phyloP scores from a whole-genome alignment of 1,140 invertebrate species.

The Spodoptera frugiperda region DNA sequence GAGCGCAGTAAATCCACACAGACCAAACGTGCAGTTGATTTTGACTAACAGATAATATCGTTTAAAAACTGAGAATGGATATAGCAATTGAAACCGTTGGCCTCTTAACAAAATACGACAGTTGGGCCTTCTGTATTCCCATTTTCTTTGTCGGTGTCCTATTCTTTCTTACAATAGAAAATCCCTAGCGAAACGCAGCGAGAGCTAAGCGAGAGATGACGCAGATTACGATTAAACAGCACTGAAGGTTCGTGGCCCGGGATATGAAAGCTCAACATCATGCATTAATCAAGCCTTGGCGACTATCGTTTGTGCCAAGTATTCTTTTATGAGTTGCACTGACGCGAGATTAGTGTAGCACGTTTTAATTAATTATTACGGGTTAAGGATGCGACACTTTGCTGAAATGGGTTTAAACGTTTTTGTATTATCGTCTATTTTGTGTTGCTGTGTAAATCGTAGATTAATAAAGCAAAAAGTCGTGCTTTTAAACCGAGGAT shows the following conservation, averaged over 20 bases:
- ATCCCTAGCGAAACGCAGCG: neutral
- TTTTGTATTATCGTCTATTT: slow-evolving; percentile 6
- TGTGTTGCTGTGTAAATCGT: neutral
- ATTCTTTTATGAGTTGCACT: slow-evolving; percentile 38
- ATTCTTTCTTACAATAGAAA: slow-evolving; percentile 13
- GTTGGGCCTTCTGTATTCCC: neutral
- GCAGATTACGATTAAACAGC: slow-evolving; percentile 10
- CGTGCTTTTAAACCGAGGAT: neutral
- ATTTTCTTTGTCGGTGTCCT: neutral
- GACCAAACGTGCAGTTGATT: neutral
- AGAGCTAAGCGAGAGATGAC: slow-evolving; percentile 24
- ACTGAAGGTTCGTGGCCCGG: slow-evolving; percentile 3
- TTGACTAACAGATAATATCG: no score
- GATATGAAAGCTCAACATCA: slow-evolving; percentile 31
- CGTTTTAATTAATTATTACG: slow-evolving; percentile 33
- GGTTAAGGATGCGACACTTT: slow-evolving; percentile 32
- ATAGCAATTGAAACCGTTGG: neutral
- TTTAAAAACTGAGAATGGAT: no score
- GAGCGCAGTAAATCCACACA: neutral
- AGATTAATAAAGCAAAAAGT: neutral
- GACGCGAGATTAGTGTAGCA: slow-evolving; percentile 35
- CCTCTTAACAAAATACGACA: neutral
- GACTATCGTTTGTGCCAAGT: slow-evolving; percentile 31
- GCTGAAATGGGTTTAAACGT: slow-evolving; percentile 13
- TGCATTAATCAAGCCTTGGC: slow-evolving; percentile 33